Percentiles rank a stretch among this genome's conserved stretches.
phyloP scores from a whole-genome alignment of 2,888 invertebrate species.

The Drosophila diplacantha region DNA sequence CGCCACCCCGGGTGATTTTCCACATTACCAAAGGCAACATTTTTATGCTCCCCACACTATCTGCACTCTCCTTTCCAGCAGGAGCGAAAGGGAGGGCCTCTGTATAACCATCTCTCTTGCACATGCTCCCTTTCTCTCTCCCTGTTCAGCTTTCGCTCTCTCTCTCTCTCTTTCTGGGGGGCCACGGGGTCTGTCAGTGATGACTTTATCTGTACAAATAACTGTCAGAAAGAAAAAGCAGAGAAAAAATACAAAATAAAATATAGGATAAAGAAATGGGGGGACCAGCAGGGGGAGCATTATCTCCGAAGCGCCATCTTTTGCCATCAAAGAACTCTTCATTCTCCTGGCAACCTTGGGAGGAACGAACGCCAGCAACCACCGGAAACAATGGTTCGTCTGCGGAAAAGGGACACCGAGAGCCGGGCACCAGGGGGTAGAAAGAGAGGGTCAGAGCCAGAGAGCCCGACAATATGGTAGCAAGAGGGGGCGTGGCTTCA shows the following conservation, averaged over 20 bases:
- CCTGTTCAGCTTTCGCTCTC: constrained; percentile 10
- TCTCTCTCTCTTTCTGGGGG: constrained; percentile 16
- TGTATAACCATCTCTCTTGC: constrained; percentile 27
- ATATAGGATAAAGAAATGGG: constrained; percentile 4
- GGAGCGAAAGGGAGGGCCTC: constrained; percentile 28
- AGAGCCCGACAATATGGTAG: constrained; percentile 30
- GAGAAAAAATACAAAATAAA: constrained; percentile 23
- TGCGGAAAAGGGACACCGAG: constrained; percentile 10
- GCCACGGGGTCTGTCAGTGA: constrained; percentile 65
- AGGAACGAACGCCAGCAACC: constrained; percentile 53
- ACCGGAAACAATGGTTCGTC: constrained; percentile 42
- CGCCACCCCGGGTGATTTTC: constrained; percentile 23
- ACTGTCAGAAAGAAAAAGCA: constrained; percentile 59
- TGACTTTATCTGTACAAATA: constrained; percentile 75
- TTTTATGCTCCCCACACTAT: constrained; percentile 25
- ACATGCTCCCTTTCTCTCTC: constrained; percentile 17
- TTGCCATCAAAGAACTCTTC: constrained; percentile 18
- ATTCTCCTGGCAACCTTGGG: constrained; percentile 47
- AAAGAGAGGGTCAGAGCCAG: constrained; percentile 34
- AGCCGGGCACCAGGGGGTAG: constrained; percentile 14
- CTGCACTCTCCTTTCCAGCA: not conserved
- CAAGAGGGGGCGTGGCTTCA: constrained; percentile 20
- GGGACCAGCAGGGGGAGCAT: constrained; percentile 29
- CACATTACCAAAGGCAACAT: constrained; percentile 51
- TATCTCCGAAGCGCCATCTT: constrained; percentile 51